A percentile compares a stretch with the other conserved stretches of the same genome.
Evolutionary conservation across 2,113 vertebrate genomes (phyloP).

Genomic region (Pseudolaguvia tuberculata): DNA sequence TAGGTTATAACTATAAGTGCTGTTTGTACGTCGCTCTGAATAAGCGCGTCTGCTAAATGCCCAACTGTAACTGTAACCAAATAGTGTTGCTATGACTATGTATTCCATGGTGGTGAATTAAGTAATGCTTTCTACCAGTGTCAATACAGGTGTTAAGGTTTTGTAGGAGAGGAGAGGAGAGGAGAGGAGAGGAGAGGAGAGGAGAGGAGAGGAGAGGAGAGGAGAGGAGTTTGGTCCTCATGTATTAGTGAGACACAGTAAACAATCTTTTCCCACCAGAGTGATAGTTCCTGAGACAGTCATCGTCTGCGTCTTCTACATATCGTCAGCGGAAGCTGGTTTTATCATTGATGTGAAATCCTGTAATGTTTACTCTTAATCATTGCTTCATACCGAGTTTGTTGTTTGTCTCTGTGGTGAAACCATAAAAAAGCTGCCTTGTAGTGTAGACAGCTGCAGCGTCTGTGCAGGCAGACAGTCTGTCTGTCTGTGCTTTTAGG

Average conservation of each 20-base stretch:
- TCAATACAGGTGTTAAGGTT: constrained; percentile 70
- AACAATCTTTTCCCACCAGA: constrained; percentile 46
- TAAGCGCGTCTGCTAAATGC: too few species aligned
- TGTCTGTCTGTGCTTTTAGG: constrained; percentile 59
- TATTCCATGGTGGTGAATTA: constrained; percentile 50
- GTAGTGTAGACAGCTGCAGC: not conserved
- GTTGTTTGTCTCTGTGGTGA: constrained; percentile 2
- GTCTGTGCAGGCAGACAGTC: constrained; percentile 60
- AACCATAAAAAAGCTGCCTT: constrained; percentile 5
- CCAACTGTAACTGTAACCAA: too few species aligned
- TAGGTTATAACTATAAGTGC: too few species aligned
- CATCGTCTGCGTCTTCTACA: constrained; percentile 12
- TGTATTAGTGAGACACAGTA: constrained; percentile 46
- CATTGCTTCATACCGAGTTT: not conserved
- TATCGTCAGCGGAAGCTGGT: constrained; percentile 1
- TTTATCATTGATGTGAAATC: not conserved
- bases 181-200: too few species aligned
- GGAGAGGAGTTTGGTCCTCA: constrained; percentile 41
- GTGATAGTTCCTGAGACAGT: constrained; percentile 9
- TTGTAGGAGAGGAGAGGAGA: too few species aligned
- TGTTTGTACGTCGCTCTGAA: too few species aligned
- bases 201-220: too few species aligned
- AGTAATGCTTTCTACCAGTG: constrained; percentile 54
- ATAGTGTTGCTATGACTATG: too few species aligned
- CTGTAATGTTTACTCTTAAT: not conserved